Conservation (phyloP, 2,888 invertebrate species). For the Drosophila borborema region DNA sequence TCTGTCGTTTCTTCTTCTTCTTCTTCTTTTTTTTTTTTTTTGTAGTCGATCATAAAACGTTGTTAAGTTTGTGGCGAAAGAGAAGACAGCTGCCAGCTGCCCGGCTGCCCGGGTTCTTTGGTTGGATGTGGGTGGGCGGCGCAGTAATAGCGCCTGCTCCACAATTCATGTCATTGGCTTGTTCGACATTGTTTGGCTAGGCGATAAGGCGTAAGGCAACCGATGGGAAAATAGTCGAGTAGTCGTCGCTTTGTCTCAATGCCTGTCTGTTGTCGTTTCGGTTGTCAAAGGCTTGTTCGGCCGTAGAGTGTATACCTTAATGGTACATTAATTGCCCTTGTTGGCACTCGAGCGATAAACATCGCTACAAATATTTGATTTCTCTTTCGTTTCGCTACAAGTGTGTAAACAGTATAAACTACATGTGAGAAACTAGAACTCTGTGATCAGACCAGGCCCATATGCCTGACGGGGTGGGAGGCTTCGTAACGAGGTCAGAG, state of each 20-base stretch:
- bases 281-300: conserved; percentile 69
- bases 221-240: conserved; percentile 45
- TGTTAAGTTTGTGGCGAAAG: conserved; percentile 43
- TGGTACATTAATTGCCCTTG: conserved; percentile 79
- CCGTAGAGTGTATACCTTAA: conserved; percentile 59
- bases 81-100: conserved; percentile 22
- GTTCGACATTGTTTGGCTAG: conserved; percentile 66
- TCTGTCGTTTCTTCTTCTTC: neutral
- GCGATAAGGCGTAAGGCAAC: conserved; percentile 29
- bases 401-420: conserved; percentile 68
- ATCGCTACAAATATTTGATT: conserved; percentile 79
- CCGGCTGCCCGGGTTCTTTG: neutral
- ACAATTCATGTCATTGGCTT: conserved; percentile 53
- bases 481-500: conserved; percentile 8
- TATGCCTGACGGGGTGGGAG: neutral
- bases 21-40: neutral
- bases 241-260: conserved; percentile 33
- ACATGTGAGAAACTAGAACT: conserved; percentile 41
- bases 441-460: neutral
- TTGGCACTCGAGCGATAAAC: conserved; percentile 77
- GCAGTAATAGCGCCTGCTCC: conserved; percentile 64
- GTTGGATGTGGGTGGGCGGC: conserved; percentile 62
- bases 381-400: conserved; percentile 66
- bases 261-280: conserved; percentile 28
- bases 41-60: conserved; percentile 73